These are phyloP conservation scores for Mythimna pallens DNA, from an alignment of 2,888 invertebrate species.

Conservation along the genomic window DNA sequence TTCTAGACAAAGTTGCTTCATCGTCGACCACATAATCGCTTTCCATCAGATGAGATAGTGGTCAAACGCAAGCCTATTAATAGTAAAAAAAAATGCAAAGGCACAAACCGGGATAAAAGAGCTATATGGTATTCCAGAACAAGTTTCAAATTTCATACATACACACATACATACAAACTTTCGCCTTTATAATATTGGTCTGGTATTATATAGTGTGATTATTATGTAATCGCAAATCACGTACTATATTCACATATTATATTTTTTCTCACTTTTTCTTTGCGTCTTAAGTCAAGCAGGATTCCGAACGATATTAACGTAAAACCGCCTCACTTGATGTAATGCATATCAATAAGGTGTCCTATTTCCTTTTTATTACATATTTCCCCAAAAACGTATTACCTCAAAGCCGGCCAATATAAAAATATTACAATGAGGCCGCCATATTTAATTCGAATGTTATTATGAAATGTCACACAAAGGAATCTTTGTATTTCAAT, in stretches of 20 bases:
- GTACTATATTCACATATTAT: neutral
- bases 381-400: constrained; percentile 32
- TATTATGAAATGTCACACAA: constrained; percentile 17
- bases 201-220: neutral
- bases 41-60: too few species aligned
- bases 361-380: constrained; percentile 36
- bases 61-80: too few species aligned
- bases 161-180: too few species aligned
- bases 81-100: too few species aligned
- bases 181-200: too few species aligned
- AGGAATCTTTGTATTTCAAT: constrained; percentile 8
- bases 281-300: constrained; percentile 1
- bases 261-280: neutral
- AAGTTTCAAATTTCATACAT: too few species aligned
- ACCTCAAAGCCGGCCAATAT: constrained; percentile 36
- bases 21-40: too few species aligned
- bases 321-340: constrained; percentile 30
- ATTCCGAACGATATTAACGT: constrained; percentile 35
- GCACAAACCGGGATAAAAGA: too few species aligned
- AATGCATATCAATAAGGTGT: constrained; percentile 61
- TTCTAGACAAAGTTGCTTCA: too few species aligned
- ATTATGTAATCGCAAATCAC: neutral
- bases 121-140: too few species aligned
- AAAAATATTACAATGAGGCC: constrained; percentile 53
- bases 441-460: constrained; percentile 26